Evolutionary conservation across 2,888 invertebrate genomes (phyloP).

Genomic region (Apodemia hepburni): DNA sequence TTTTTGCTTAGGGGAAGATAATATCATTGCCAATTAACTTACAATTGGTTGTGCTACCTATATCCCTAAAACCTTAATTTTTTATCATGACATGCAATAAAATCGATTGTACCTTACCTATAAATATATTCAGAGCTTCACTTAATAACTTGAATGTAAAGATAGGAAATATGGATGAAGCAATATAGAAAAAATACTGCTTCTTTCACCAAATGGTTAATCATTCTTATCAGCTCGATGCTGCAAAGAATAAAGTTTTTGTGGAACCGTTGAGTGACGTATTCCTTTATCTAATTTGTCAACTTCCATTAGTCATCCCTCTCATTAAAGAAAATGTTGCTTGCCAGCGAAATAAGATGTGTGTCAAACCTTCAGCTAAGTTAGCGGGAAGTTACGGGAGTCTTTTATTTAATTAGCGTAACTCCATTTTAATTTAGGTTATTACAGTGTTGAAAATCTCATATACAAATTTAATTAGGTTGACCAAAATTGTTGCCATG

Average conservation of each 20-base stretch:
- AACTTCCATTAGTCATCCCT: constrained; percentile 14
- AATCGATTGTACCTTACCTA: no score
- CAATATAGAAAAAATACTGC: no score
- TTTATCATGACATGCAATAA: no score
- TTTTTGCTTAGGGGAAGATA: no score
- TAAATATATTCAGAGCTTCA: no score
- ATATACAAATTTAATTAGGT: neutral
- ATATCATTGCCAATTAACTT: no score
- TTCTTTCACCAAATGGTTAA: constrained; percentile 3
- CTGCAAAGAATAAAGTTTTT: constrained; percentile 14
- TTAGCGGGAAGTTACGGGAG: constrained; percentile 3
- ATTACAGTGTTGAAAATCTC: constrained; percentile 18
- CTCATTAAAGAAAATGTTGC: constrained; percentile 17
- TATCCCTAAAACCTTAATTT: no score
- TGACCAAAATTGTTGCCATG: no score
- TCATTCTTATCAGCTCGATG: neutral
- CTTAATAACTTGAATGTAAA: no score
- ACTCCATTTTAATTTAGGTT: constrained; percentile 16
- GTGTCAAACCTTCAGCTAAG: constrained; percentile 10
- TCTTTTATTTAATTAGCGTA: constrained; percentile 6
- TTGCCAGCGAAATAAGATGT: constrained; percentile 13
- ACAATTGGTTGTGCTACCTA: no score
- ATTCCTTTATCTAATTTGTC: constrained; percentile 18
- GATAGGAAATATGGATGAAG: no score
- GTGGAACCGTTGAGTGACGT: constrained; percentile 16